These are phyloP conservation scores for Petaurus breviceps DNA, from an alignment of 2,113 vertebrate genomes.

Conservation along the genomic window DNA sequence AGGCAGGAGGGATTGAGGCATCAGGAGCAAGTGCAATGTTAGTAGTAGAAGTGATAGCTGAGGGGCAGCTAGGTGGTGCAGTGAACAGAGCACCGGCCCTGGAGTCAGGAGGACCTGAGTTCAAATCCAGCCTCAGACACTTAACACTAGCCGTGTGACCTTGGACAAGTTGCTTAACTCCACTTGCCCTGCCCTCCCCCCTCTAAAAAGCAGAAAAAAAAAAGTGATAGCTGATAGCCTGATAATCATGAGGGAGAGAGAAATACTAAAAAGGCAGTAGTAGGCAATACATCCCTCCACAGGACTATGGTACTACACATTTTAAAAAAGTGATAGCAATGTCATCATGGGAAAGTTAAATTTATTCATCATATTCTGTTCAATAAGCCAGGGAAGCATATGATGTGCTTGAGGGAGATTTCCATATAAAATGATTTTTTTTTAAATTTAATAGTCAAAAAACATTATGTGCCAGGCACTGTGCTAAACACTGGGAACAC, in stretches of 20 bases:
- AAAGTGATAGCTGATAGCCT: neutral
- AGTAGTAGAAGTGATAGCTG: neutral
- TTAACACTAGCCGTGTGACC: no score
- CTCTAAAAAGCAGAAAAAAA: no score
- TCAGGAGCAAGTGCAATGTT: neutral
- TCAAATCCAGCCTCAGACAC: no score
- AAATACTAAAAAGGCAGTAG: neutral
- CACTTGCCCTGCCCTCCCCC: no score
- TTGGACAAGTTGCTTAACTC: no score
- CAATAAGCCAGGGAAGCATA: neutral
- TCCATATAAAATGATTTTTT: neutral
- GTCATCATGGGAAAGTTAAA: neutral
- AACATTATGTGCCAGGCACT: no score
- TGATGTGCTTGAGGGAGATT: neutral
- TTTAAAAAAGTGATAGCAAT: neutral
- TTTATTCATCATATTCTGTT: neutral
- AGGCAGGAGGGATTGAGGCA: neutral
- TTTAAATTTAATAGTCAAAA: no score
- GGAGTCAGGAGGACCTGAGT: no score
- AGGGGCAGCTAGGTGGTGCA: no score
- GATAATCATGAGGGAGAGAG: neutral
- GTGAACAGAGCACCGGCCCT: no score
- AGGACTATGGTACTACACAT: neutral
- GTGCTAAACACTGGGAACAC: no score
- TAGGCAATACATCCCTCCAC: neutral